Evolutionary conservation across 2,113 vertebrate species (phyloP).

Genomic region (Sitta europaea): DNA sequence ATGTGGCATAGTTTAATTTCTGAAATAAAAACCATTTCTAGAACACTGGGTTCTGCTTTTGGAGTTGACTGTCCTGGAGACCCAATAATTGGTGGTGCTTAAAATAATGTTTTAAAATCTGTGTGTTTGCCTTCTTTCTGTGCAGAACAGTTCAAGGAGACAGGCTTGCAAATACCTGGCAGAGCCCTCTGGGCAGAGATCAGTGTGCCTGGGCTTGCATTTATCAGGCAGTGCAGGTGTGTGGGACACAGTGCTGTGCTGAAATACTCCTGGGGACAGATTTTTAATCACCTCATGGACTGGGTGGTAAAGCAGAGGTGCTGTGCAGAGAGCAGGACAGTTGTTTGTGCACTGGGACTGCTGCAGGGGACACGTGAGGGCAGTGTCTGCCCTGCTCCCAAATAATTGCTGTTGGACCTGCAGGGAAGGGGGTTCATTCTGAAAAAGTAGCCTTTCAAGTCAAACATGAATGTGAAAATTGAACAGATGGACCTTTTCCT

Average conservation of each 20-base stretch:
- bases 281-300: background rate
- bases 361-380: background rate
- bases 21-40: background rate
- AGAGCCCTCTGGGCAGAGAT: background rate
- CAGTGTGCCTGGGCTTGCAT: background rate
- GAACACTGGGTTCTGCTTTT: background rate
- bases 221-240: background rate
- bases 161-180: background rate
- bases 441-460: background rate
- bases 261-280: background rate
- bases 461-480: background rate
- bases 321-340: background rate
- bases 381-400: background rate
- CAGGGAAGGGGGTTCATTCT: background rate
- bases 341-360: background rate
- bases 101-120: background rate
- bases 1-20: background rate
- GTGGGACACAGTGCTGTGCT: background rate
- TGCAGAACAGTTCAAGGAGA: background rate
- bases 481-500: background rate
- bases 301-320: background rate
- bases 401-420: background rate
- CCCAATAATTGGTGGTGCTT: background rate
- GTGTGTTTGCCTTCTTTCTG: background rate
- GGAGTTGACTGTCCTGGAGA: background rate